These are phyloP conservation scores for Leptarthrus brevirostris DNA, from an alignment of 2,888 invertebrate species.

Conservation along the genomic window DNA sequence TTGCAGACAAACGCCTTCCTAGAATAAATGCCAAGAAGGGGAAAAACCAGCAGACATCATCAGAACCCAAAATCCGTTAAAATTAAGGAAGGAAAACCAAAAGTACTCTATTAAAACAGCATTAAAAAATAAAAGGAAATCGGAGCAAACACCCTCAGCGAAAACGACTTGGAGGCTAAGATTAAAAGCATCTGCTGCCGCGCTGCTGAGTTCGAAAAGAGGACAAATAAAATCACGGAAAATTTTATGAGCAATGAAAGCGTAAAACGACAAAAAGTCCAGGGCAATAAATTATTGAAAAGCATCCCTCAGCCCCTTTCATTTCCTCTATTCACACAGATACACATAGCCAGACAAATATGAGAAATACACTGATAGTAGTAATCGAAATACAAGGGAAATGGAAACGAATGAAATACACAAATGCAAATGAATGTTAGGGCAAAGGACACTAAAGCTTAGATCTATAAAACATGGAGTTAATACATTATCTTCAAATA, in stretches of 20 bases:
- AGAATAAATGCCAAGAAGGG: background rate
- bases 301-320: background rate
- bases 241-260: conserved; percentile 43
- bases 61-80: background rate
- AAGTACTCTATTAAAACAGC: conserved; percentile 33
- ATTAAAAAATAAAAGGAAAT: conserved; percentile 22
- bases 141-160: conserved; percentile 3
- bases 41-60: background rate
- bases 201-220: background rate
- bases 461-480: conserved; percentile 49
- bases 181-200: conserved; percentile 30
- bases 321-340: background rate
- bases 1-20: conserved; percentile 11
- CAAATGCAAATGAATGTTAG: conserved; percentile 34
- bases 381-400: background rate
- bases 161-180: background rate
- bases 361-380: background rate
- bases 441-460: conserved; percentile 5
- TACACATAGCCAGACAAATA: background rate
- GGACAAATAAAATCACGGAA: conserved; percentile 34
- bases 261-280: conserved; percentile 39
- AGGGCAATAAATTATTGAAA: conserved; percentile 42
- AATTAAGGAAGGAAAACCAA: conserved; percentile 1
- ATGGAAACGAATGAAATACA: background rate
- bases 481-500: conserved; percentile 51